Base-by-base conservation (phyloP, 2,113 vertebrate genomes). In the Bubalus kerabau region DNA sequence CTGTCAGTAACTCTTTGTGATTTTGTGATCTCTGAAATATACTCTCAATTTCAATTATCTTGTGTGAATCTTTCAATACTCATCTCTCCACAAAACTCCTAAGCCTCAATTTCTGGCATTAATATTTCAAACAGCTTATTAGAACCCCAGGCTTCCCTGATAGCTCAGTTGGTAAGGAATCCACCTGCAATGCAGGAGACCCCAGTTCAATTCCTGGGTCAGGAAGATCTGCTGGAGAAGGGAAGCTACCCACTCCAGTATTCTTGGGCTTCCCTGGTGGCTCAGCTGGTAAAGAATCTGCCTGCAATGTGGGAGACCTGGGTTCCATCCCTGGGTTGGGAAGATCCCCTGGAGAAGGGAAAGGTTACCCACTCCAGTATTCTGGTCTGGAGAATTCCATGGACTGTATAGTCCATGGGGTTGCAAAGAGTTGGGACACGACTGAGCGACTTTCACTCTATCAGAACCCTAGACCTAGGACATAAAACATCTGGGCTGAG, bases 151-250 rank as follows among this genome's bases (percentile, higher is more conserved):
- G 67, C n/a, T 40, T 36, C n/a, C 10, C 67, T 71, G 9, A 12
- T 2, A 23, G 67, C n/a, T 71, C 19, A 40, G 32, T 12, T 71
- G 67, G 67, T 36, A 71, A 71, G 23, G n/a, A 40, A 40, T 36
- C n/a, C n/a, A 6, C 5, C 67, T 71, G n/a, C 67, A 36, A 6
- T 36, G 67, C 67, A 40, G n/a, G 67, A 71, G 67, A 40, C 5
- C 9, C n/a, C 1, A 0, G n/a, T 40, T 71, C 0, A 5, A 40
- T 23, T 23, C n/a, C 67, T 12, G 67, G 9, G 19, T 71, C 67
- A 12, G n/a, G n/a, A 36, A 36, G 17, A 36, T 71, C 64, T 5
- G 7, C 16, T 67, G 32, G 32, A 67, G 7, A 36, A 19, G 64
- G 7, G 64, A 36, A 16, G 64, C 32, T 67, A 21, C 17, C 16